Percentiles rank a stretch among this genome's conserved stretches.
Evolutionary conservation across 2,888 invertebrate species (phyloP).

Genomic region (Mesochorus sp.): DNA sequence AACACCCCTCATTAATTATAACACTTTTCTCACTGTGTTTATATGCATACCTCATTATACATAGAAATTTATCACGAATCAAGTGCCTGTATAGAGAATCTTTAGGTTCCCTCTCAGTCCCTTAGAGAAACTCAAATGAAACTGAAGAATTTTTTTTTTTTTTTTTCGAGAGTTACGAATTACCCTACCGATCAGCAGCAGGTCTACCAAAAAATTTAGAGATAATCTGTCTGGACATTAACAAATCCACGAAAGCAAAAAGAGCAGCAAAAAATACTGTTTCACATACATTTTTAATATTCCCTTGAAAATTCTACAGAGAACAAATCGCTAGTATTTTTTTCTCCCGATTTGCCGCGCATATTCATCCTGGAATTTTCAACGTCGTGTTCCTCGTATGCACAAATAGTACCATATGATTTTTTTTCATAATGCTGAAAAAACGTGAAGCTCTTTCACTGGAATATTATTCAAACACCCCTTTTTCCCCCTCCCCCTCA

Average conservation of each 20-base stretch:
- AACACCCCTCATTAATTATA: conserved; percentile 51
- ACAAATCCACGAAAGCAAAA: not conserved
- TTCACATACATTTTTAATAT: too few relatives aligned
- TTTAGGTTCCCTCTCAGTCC: not conserved
- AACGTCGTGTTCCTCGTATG: not conserved
- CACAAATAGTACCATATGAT: not conserved
- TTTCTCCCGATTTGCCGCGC: not conserved
- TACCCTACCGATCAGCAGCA: conserved; percentile 3
- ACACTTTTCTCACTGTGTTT: not conserved
- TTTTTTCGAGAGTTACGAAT: not conserved
- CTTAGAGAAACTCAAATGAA: conserved; percentile 17
- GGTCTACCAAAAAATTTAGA: not conserved
- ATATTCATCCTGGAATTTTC: not conserved
- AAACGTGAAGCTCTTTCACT: too few relatives aligned
- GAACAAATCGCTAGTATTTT: not conserved
- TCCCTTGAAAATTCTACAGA: not conserved
- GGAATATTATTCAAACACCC: not conserved
- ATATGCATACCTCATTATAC: not conserved
- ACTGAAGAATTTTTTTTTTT: conserved; percentile 6
- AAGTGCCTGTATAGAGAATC: not conserved
- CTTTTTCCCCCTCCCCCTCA: not conserved
- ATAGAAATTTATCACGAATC: not conserved
- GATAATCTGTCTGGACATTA: not conserved
- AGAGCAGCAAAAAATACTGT: too few relatives aligned
- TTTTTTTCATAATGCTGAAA: too few relatives aligned